Evolutionary conservation across 2,888 invertebrate species (phyloP).

Genomic region (Tetragnatha montana): DNA sequence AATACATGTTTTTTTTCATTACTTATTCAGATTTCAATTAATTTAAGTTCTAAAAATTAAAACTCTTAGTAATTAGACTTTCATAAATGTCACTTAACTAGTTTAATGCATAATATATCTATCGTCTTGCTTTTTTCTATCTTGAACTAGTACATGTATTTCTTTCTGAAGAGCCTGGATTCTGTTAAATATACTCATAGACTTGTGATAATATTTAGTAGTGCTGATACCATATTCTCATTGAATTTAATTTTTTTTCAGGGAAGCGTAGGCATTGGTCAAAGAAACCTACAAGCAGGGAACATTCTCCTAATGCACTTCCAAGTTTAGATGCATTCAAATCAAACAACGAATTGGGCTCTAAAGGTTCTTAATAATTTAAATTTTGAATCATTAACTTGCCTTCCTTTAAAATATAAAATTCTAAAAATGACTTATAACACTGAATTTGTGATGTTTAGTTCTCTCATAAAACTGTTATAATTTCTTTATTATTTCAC

Average conservation of each 20-base stretch:
- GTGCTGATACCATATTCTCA: no score
- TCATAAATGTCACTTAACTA: no score
- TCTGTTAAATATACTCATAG: no score
- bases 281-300: conserved; percentile 21
- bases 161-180: no score
- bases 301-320: conserved; percentile 11
- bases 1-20: neutral
- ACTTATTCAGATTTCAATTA: neutral
- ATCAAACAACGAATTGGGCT: neutral
- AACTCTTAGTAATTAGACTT: neutral
- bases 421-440: neutral
- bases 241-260: neutral
- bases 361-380: conserved; percentile 9
- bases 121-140: no score
- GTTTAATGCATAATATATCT: no score
- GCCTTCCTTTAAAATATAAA: neutral
- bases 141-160: no score
- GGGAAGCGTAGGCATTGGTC: conserved; percentile 19
- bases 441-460: neutral
- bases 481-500: neutral
- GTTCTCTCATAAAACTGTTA: neutral
- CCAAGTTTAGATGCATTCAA: neutral
- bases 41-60: neutral
- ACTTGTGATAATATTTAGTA: neutral
- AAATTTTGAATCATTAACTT: neutral